A percentile compares a stretch with the other conserved stretches of the same genome.
These are phyloP conservation scores for Dromas ardeola DNA, from an alignment of 2,113 vertebrate genomes.

Conservation along the genomic window DNA sequence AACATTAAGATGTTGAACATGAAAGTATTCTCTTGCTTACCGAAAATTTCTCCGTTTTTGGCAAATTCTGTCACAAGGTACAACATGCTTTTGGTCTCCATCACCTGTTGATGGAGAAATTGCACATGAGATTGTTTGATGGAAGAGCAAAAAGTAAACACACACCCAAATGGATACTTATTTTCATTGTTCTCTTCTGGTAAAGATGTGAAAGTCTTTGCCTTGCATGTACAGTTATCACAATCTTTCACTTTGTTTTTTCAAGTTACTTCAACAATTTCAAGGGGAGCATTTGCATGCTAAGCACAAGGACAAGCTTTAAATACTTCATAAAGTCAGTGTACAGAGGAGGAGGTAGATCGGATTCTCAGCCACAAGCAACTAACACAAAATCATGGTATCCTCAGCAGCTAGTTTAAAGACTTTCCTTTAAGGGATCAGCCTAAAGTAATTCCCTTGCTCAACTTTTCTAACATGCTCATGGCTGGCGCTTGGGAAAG, in stretches of 20 bases:
- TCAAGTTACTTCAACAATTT: not conserved
- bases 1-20: accelerated
- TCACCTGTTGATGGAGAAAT: slow-evolving; percentile 83
- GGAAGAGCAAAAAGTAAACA: not conserved
- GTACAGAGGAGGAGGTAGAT: not conserved
- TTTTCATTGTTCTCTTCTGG: not conserved
- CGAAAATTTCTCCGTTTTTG: slow-evolving; percentile 98
- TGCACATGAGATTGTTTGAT: not conserved
- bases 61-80: slow-evolving; percentile 98
- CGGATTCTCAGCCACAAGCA: not conserved
- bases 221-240: not conserved
- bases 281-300: not conserved
- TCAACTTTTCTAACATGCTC: not conserved
- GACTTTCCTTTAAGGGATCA: not conserved
- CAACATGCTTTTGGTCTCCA: slow-evolving; percentile 99
- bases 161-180: not conserved
- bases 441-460: not conserved
- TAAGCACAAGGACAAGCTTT: not conserved
- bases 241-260: not conserved
- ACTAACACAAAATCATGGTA: not conserved
- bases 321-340: not conserved
- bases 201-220: not conserved
- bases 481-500: not conserved
- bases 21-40: slow-evolving; percentile 77
- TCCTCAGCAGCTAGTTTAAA: not conserved